Evolutionary conservation across 1,140 invertebrate species (phyloP), one percentile per base, ranked within the genome.

Genomic region (Pteromalus puparum): DNA sequence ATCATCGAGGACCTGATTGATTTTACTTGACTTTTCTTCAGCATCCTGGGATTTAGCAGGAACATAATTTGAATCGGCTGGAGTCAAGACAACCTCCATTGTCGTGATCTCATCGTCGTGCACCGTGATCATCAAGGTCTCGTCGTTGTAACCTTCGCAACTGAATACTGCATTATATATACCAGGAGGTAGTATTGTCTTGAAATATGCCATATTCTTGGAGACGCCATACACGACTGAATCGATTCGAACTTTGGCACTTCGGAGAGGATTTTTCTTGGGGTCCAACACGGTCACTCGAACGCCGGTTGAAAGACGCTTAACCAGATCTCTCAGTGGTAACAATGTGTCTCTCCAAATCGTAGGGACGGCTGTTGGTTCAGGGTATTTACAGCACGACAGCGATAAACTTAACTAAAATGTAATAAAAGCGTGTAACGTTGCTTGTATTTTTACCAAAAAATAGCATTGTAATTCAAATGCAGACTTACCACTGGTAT

Each of bases 311-410:
- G 90, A 85, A 38, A 92, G 81, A 28, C 90, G 90, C 15, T 91
- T 88, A 92, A 95, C 85, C 94, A 96, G 90, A 92, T 95, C 87
- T 92, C 96, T 95, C 0, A 97, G 90, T 2, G 96, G 95, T 24
- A 93, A 89, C 68, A 98, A 92, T 90, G 96, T 96, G 65, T 96
- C 94, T 81, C 95, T 94, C 97, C 97, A 98, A 7, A 97, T 94
- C 68, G 92, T 93, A 0, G 95, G 95, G 38, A 98, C 94, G 13
- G 95, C 93, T 6, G 92, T 91, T 18, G 95, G 92, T 1, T 89
- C 83, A 0, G 97, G 97, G 93, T 97, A 97, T 86, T 96, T 96
- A 89, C 97, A 98, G 88, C 97, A 98, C 72, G 95, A 93, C 24
- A 95, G 88, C 85, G 94, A 94, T 34, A 94, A 91, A 70, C 92